Base-by-base conservation (phyloP, 2,113 vertebrate genomes). In the Mus pahari region DNA sequence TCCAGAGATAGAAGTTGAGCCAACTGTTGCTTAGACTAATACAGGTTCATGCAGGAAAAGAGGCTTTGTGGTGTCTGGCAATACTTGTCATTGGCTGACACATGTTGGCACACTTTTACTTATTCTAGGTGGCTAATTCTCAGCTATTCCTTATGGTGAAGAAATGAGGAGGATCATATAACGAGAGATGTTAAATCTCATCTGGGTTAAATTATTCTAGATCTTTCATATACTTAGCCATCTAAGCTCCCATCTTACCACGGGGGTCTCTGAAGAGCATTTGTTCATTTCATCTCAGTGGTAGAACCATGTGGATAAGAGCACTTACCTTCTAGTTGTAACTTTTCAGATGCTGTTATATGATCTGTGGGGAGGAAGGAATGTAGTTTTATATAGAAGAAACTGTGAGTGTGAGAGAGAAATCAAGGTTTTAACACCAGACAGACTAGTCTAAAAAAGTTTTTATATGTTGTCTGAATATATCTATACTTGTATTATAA, bases 341-440 rank as follows among this genome's bases (percentile, higher is more conserved):
- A 33, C 26, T 94, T 84, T 66, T 60, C 16, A 83, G 39, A 24
- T 8, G 81, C 26, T 89, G n/a, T 79, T 86, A 39, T n/a, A 74
- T 6, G 28, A 17, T 53, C 17, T 74, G 17, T 45, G 58, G 13
- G 24, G 33, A 90, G 53, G 55, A 86, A 86, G 66, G 77, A 22
- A 73, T 33, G 64, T 19, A 86, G 28, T 89, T 91, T 97, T 71
- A 86, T 50, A 82, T 14, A 77, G 62, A 78, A 79, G 31, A 45
- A 96, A 86, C n/a, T 95, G 91, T 77, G 77, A n/a, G 33, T 94
- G 4, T 64, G 26, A 74, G 68, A 58, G 71, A 79, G 33, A 42
- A 62, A 87, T 50, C 22, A 16, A 79, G 93, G 70, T 17, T 66
- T 86, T 36, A 84, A 22, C 36, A 26, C 86, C 79, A 89, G 77